Percentiles rank a stretch among this genome's conserved stretches.
phyloP scores from a whole-genome alignment of 2,797 vertebrate species.

The Emydoidea blandingii region DNA sequence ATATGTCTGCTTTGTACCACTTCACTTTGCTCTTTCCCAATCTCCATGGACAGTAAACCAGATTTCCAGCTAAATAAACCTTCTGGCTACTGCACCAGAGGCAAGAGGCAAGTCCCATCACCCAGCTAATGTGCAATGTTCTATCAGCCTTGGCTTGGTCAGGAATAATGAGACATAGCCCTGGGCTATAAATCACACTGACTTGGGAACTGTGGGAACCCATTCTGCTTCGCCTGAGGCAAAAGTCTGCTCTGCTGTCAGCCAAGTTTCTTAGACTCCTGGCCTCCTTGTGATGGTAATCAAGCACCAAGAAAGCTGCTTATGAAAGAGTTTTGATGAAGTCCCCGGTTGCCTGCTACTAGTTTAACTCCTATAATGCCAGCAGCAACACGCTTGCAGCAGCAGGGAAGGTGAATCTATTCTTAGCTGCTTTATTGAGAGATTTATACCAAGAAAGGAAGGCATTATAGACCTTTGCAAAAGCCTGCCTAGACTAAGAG shows the following conservation, averaged over 20 bases:
- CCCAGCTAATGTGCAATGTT: conserved; percentile 35
- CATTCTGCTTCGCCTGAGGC: conserved; percentile 71
- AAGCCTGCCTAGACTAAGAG: neutral
- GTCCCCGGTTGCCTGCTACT: conserved; percentile 52
- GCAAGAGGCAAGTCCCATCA: neutral
- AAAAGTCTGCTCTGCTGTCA: conserved; percentile 74
- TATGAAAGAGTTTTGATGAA: conserved; percentile 59
- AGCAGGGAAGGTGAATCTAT: conserved; percentile 6
- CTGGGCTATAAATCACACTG: conserved; percentile 61
- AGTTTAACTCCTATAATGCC: conserved; percentile 56
- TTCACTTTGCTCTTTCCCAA: neutral
- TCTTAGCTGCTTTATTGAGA: conserved; percentile 29
- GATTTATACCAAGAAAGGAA: conserved; percentile 10
- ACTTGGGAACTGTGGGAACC: conserved; percentile 50
- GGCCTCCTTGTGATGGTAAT: conserved; percentile 64
- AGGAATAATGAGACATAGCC: conserved; percentile 71
- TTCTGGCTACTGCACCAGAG: conserved; percentile 1
- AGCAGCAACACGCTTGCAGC: neutral
- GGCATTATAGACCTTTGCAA: neutral
- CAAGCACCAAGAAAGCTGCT: conserved; percentile 59
- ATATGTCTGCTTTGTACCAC: neutral
- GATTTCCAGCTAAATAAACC: conserved; percentile 29
- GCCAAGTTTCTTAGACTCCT: conserved; percentile 46
- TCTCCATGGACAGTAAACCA: neutral
- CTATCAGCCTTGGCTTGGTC: conserved; percentile 53